Evolutionary conservation across 2,888 invertebrate species (phyloP), one percentile per base, ranked within the genome.

Genomic region (Oscheius sp.): DNA sequence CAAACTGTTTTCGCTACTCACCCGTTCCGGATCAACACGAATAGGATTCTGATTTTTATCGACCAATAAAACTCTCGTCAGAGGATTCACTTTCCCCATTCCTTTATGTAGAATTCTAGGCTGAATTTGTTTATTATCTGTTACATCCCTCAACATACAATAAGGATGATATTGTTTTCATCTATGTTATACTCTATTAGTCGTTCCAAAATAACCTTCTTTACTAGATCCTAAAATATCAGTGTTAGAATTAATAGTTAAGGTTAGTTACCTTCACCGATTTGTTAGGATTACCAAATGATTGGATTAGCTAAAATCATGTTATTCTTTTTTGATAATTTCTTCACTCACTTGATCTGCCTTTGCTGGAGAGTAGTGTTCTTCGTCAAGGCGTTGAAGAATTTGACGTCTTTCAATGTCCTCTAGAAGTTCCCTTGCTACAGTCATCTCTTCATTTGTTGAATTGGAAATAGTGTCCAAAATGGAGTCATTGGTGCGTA

Each of bases 401-500:
- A 64, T 64, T 17, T 51, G n/a, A 0, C 64, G 36, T 2, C 26
- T 1, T 3, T 51, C 51, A 22, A 64, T 64, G 14, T 14, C 30
- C 17, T 64, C 64, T 1, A 64, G 24, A 8, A 64, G 20, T 32
- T 38, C 14, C 2, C 64, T n/a, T 2, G 64, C 64, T 49, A 51
- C 64, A 1, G 26, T 28, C 50, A 64, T 33, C 20, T 64, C 41
- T 2, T 14, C 17, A 24, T 17, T n/a, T n/a, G 20, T 26, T 3
- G 38, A 38, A 24, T 51, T 38, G 24, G 12, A 5, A 17, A 64
- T 64, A n/a, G 33, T 50, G 14, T 17, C 17, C 20, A 32, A 22
- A 8, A 80, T 51, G 32, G 56, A 66, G 49, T 80, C 80, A 30
- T 72, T 68, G 0, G 75, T 70, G 26, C 63, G 62, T 32, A 76